These are phyloP conservation scores for Rhynchophorus ferrugineus DNA, from an alignment of 1,140 invertebrate genomes.

Conservation along the genomic window DNA sequence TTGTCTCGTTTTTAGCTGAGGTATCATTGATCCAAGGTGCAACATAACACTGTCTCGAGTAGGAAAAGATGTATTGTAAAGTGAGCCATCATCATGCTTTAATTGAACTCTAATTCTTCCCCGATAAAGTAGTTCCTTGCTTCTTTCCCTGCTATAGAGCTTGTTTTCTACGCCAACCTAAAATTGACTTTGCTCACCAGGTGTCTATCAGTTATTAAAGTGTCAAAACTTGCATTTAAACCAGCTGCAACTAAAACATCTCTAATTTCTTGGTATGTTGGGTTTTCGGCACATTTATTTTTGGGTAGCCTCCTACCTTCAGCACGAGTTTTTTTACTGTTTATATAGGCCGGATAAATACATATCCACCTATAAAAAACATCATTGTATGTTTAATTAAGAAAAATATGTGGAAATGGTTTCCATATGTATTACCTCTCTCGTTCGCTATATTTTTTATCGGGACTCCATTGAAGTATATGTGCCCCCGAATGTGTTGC, in stretches of 20 bases:
- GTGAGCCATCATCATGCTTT: conserved; percentile 83
- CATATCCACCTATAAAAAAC: conserved; percentile 77
- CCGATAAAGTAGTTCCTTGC: conserved; percentile 74
- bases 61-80: conserved; percentile 64
- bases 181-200: background rate
- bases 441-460: conserved; percentile 62
- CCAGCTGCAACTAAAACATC: conserved; percentile 81
- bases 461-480: conserved; percentile 40
- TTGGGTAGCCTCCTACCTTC: conserved; percentile 81
- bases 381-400: conserved; percentile 12
- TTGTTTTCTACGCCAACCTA: conserved; percentile 86
- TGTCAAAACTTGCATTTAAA: conserved; percentile 47
- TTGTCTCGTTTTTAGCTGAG: conserved; percentile 80
- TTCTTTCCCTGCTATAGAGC: conserved; percentile 82
- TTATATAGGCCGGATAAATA: conserved; percentile 94
- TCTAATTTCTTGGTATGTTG: conserved; percentile 85
- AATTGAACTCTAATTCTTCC: conserved; percentile 88
- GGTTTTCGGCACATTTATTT: conserved; percentile 86
- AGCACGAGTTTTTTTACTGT: conserved; percentile 83
- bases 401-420: background rate
- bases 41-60: conserved; percentile 69
- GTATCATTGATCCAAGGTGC: conserved; percentile 78
- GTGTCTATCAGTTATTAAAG: background rate
- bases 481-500: conserved; percentile 13
- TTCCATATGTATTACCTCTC: conserved; percentile 39